Conservation (phyloP, 2,113 vertebrate genomes). For the Brachyhypopomus gauderio region DNA sequence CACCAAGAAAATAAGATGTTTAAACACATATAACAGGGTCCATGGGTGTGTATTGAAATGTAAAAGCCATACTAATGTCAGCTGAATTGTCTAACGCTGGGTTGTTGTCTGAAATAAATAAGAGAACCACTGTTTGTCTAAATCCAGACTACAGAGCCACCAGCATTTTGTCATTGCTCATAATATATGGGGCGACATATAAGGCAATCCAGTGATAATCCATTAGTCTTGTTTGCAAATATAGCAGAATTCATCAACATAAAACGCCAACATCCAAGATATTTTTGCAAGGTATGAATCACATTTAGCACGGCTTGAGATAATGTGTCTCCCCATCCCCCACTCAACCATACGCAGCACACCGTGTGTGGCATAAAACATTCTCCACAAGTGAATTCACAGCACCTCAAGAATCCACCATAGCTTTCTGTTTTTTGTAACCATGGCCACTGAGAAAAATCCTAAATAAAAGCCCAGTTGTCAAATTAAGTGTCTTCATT, state of each 20-base stretch:
- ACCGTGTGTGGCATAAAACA: slow-evolving; percentile 9
- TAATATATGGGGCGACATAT: neutral
- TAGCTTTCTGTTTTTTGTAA: slow-evolving; percentile 1
- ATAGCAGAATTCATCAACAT: neutral
- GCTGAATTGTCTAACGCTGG: too few relatives aligned
- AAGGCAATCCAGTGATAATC: neutral
- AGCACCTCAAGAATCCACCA: neutral
- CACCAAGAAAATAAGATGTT: too few relatives aligned
- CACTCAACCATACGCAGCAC: slow-evolving; percentile 7
- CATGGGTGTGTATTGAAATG: too few relatives aligned
- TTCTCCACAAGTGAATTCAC: slow-evolving; percentile 8
- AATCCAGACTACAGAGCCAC: too few relatives aligned
- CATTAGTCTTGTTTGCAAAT: neutral
- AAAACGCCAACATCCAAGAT: neutral
- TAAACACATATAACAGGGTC: too few relatives aligned
- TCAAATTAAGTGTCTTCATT: too few relatives aligned
- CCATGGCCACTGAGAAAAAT: too few relatives aligned
- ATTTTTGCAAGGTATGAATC: slow-evolving; percentile 11
- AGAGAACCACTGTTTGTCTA: too few relatives aligned
- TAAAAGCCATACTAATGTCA: too few relatives aligned
- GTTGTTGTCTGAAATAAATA: too few relatives aligned
- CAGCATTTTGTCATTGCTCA: neutral
- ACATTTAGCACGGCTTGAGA: slow-evolving; percentile 14
- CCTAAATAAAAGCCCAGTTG: too few relatives aligned
- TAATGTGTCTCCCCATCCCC: slow-evolving; percentile 2